Conservation (phyloP, 2,888 invertebrate genomes). For the Elegia similella region DNA sequence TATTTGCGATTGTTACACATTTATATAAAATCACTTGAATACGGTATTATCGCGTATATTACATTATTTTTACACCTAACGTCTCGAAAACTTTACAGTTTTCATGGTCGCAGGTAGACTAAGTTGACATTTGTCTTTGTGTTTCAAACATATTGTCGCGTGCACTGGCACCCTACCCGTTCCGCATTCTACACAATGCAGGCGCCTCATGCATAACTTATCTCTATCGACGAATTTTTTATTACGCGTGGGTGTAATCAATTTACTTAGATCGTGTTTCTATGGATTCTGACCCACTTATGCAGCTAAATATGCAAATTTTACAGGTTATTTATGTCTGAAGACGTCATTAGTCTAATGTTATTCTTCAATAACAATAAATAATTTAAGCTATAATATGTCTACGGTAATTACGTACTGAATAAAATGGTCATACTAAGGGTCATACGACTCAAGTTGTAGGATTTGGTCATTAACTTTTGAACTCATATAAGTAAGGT, state of each 20-base stretch:
- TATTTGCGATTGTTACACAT: too few relatives aligned
- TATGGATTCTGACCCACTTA: constrained; percentile 1
- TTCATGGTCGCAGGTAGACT: too few relatives aligned
- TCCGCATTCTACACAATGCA: constrained; percentile 28
- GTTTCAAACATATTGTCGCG: constrained; percentile 14
- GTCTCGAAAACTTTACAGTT: too few relatives aligned
- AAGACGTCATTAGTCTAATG: constrained; percentile 11
- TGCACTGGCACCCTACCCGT: constrained; percentile 16
- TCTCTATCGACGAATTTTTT: constrained; percentile 3
- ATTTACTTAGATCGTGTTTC: constrained; percentile 21
- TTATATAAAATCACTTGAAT: too few relatives aligned
- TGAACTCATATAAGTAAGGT: too few relatives aligned
- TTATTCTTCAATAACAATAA: constrained; percentile 1
- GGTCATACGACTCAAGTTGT: too few relatives aligned
- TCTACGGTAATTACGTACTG: background rate
- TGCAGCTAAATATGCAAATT: constrained; percentile 3
- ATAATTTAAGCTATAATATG: constrained; percentile 4
- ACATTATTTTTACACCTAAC: too few relatives aligned
- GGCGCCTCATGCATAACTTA: constrained; percentile 20
- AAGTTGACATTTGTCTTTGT: too few relatives aligned
- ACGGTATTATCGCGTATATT: too few relatives aligned
- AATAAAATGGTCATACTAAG: background rate
- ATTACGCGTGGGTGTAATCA: constrained; percentile 27
- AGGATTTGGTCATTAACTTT: too few relatives aligned
- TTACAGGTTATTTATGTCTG: constrained; percentile 12